Conservation (phyloP, 2,888 invertebrate genomes). For the Pseudanteris insignis region DNA sequence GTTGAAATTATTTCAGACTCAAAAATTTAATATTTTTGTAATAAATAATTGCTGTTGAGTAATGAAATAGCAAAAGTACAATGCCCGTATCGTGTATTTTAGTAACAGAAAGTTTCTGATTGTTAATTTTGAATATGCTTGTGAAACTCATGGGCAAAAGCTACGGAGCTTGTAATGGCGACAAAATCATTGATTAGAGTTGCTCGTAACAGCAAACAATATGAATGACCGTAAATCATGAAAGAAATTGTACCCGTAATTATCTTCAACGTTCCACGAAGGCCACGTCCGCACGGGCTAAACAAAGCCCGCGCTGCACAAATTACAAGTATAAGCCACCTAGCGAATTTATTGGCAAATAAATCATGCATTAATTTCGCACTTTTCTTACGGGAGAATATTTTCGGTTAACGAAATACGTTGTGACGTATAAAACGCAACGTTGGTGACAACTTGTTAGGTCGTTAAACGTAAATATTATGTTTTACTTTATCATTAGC, state of each 20-base stretch:
- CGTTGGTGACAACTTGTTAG: too few relatives aligned
- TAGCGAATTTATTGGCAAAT: conserved; percentile 42
- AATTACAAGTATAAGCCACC: conserved; percentile 46
- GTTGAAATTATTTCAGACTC: too few relatives aligned
- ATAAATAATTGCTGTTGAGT: too few relatives aligned
- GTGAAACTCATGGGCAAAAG: too few relatives aligned
- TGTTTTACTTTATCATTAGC: too few relatives aligned
- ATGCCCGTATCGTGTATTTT: too few relatives aligned
- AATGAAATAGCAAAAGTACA: too few relatives aligned
- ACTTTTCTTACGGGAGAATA: conserved; percentile 42
- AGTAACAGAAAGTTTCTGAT: too few relatives aligned
- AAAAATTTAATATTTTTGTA: too few relatives aligned
- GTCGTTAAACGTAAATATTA: too few relatives aligned
- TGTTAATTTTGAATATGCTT: too few relatives aligned
- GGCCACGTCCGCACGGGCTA: conserved; percentile 40
- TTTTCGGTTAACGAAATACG: conserved; percentile 43
- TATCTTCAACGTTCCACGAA: conserved; percentile 44
- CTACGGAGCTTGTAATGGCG: conserved; percentile 34
- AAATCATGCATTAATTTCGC: conserved; percentile 42
- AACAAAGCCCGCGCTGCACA: conserved; percentile 44
- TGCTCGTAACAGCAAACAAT: conserved; percentile 35
- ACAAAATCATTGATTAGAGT: conserved; percentile 43
- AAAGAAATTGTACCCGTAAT: conserved; percentile 47
- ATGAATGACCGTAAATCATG: conserved; percentile 43
- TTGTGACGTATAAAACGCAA: too few relatives aligned